These are phyloP conservation scores for Sparidentex hasta DNA, from an alignment of 2,797 vertebrate species.

Conservation along the genomic window DNA sequence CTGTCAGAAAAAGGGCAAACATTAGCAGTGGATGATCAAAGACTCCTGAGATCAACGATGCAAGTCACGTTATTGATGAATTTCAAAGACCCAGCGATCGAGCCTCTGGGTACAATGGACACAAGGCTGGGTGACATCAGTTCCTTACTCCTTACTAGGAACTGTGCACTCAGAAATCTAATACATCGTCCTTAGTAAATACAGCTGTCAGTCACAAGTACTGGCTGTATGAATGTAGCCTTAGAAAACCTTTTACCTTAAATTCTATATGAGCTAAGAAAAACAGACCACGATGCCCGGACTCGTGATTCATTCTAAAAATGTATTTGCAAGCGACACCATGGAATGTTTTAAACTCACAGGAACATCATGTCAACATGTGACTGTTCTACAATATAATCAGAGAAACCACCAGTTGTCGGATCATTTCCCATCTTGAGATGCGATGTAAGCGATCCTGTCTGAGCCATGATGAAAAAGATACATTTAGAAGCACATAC, in stretches of 20 bases:
- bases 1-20: background rate
- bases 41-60: background rate
- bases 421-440: slow-evolving; percentile 4
- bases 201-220: background rate
- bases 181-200: slow-evolving; percentile 11
- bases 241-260: slow-evolving; percentile 10
- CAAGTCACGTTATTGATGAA: background rate
- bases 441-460: background rate
- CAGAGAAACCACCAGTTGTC: slow-evolving; percentile 5
- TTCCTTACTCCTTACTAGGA: background rate
- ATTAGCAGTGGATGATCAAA: background rate
- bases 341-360: background rate
- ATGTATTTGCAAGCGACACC: background rate
- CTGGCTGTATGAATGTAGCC: background rate
- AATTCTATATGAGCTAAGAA: slow-evolving; percentile 16
- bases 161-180: background rate
- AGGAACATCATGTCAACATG: background rate
- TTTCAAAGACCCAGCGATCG: background rate
- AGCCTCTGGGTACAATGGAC: background rate
- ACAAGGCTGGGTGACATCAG: slow-evolving; percentile 5
- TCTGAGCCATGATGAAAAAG: slow-evolving; percentile 9
- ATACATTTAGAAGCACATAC: slow-evolving; percentile 2
- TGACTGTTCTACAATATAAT: slow-evolving; percentile 18
- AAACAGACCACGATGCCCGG: background rate
- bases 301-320: slow-evolving; percentile 21